Evolutionary conservation across 2,888 invertebrate species (phyloP), one percentile per base, ranked within the genome.

Genomic region (Metellina segmentata): DNA sequence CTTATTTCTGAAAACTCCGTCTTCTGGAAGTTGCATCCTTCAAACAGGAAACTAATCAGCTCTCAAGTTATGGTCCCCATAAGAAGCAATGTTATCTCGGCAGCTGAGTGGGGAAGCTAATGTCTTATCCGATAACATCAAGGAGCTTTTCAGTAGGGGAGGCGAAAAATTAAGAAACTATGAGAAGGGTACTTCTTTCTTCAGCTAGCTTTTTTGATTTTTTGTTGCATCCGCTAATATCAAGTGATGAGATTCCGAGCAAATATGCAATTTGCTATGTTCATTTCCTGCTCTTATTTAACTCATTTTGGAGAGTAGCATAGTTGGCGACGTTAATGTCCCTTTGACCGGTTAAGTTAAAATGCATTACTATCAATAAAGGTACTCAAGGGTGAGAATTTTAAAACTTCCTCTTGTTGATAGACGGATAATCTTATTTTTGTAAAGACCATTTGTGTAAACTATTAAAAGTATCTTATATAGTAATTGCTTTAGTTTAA

Each of bases 61-160:
- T 81, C 74, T 87, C 20, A 71, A 88, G 74, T 61, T 88, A 88
- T 20, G 79, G 48, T 61, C 88, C 81, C 51, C 53, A 81, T 85
- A 85, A 85, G 88, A 72, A 74, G 88, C 79, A 19, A 81, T 88
- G 88, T 81, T 88, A 88, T 88, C 88, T 79, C 79, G 20, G 77
- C 34, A 53, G 74, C 53, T 77, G 69, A 19, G 77, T 20, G 70
- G 9, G 11, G 74, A 9, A 48, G 88, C 48, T 88, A 88, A 88
- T 88, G 88, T 61, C 81, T 88, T 88, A 88, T 74, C 74, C 88
- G 88, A 81, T 88, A 88, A 49, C 61, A 86, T 86, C 78, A 69
- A 78, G 49, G 77, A 53, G n/a, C 7, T 49, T 86, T 81, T 75
- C 7, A 88, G 51, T 77, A 69, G 70, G 71, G 53, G 77, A 69